Evolutionary conservation across 2,888 invertebrate genomes (phyloP).

Genomic region (Chrysomela aeneicollis): DNA sequence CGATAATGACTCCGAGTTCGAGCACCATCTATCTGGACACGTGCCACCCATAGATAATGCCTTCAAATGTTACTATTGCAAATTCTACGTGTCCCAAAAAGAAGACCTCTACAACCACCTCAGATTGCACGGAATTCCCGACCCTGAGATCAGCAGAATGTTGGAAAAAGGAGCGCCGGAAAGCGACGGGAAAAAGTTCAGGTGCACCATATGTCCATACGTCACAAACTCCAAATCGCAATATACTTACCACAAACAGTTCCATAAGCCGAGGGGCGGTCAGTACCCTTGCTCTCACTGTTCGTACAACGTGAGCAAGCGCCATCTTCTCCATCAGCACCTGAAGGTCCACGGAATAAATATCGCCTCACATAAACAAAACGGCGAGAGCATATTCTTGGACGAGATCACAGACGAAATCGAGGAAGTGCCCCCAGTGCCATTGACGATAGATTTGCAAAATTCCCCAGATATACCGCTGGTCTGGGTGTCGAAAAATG

Average conservation of each 20-base stretch:
- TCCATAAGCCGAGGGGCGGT: conserved; percentile 77
- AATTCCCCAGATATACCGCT: conserved; percentile 71
- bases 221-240: conserved; percentile 87
- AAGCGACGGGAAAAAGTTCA: conserved; percentile 71
- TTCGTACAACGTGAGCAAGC: conserved; percentile 82
- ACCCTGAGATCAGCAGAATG: conserved; percentile 66
- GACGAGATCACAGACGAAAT: conserved; percentile 55
- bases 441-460: conserved; percentile 59
- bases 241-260: conserved; percentile 86
- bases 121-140: conserved; percentile 69
- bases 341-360: conserved; percentile 76
- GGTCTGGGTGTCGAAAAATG: conserved; percentile 79
- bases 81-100: conserved; percentile 78
- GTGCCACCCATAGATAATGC: conserved; percentile 72
- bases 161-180: conserved; percentile 53
- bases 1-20: conserved; percentile 67
- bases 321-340: conserved; percentile 85
- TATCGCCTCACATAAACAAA: conserved; percentile 60
- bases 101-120: conserved; percentile 75
- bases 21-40: conserved; percentile 75
- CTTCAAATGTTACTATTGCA: conserved; percentile 83
- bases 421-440: conserved; percentile 49
- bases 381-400: conserved; percentile 50
- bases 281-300: conserved; percentile 85
- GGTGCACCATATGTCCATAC: conserved; percentile 83